Base-by-base conservation (phyloP, 2,797 vertebrate species). In the Zalophus californianus region DNA sequence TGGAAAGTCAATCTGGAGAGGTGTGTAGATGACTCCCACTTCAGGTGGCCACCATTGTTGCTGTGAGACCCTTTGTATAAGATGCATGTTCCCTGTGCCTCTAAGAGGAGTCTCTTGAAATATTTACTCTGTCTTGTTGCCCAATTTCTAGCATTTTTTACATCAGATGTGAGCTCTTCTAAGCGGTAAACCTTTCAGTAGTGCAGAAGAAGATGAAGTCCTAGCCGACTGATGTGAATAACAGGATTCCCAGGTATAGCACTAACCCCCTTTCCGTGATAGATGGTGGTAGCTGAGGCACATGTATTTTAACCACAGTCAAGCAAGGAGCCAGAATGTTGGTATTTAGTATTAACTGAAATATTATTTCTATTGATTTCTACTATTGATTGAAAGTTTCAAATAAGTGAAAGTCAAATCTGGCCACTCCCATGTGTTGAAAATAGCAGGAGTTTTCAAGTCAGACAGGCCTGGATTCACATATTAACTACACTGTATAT, bases 371-470 rank as follows among this genome's bases (percentile, higher is more conserved):
- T 70, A 62, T 68, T 7, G 1, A 21, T 66, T 91, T 83, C 77
- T 96, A 60, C 29, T 80, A 48, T 12, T 82, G 64, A 75, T 2
- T 27, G n/a, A 85, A 94, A 89, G 50, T 77, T 87, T 60, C 10
- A 25, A 78, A 52, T 14, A 52, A 32, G 50, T 41, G 52, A 95
- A 94, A 77, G 72, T 90, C 58, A 80, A 90, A 91, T 56, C 25
- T 70, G 64, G 58, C 7, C 15, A 50, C 54, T 90, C 35, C 20
- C 16, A 64, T 5, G 10, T 25, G 52, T 29, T 64, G 5, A 83
- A 86, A 91, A 91, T 5, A 90, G 21, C 41, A 75, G 3, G 16
- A 90, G 38, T 68, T 78, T 96, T 95, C 44, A 82, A 56, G 9
- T 58, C 16, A 44, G 44, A 70, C 1, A 20, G 35, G 15, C 35